phyloP scores from a whole-genome alignment of 2,888 invertebrate genomes.

The Dioctria linearis region DNA sequence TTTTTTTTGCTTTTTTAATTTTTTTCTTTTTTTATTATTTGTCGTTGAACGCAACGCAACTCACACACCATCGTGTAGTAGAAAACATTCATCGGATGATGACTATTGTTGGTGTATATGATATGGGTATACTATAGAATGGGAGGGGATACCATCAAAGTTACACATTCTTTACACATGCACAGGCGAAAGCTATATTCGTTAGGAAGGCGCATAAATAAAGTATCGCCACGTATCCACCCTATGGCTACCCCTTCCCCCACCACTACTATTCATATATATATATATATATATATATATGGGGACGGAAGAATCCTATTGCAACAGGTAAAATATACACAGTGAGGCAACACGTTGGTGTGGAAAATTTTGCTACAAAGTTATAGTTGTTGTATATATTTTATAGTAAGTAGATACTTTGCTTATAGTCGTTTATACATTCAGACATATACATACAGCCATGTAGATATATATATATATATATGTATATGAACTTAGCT shows the following conservation, averaged over 20 bases:
- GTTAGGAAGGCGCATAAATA: constrained; percentile 41
- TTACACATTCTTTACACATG: constrained; percentile 2
- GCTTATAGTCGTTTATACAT: too few species aligned
- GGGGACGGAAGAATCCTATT: constrained; percentile 8
- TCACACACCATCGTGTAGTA: not conserved
- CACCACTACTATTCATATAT: not conserved
- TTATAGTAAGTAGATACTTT: too few species aligned
- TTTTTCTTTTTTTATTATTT: constrained; percentile 25
- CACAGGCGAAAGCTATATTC: constrained; percentile 28
- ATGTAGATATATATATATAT: too few species aligned
- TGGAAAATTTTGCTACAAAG: constrained; percentile 40
- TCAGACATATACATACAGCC: too few species aligned
- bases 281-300: not conserved
- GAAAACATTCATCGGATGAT: not conserved
- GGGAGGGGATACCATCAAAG: not conserved
- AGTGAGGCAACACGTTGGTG: constrained; percentile 44
- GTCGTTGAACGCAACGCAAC: constrained; percentile 32
- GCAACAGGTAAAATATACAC: constrained; percentile 47
- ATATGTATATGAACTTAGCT: too few species aligned
- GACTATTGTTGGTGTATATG: too few species aligned
- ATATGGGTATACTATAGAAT: not conserved
- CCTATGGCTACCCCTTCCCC: not conserved
- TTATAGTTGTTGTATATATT: not conserved
- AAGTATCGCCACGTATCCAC: constrained; percentile 51
- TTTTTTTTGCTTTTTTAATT: too few species aligned